Percentiles rank a stretch among this genome's conserved stretches.
Evolutionary conservation across 1,140 invertebrate species (phyloP).

Genomic region (Bombus vancouverensis): DNA sequence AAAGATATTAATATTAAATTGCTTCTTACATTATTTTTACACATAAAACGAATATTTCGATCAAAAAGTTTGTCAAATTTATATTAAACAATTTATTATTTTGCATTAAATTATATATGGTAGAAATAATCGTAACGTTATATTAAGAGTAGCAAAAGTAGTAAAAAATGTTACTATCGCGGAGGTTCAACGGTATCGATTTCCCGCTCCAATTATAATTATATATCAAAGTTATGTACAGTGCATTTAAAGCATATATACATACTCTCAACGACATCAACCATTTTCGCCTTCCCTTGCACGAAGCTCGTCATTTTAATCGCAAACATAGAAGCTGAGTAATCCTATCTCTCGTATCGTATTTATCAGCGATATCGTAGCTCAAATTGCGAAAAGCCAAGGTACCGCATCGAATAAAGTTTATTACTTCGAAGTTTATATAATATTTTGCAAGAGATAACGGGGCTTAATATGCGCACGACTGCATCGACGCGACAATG

Average conservation of each 20-base stretch:
- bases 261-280: not conserved
- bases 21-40: not conserved
- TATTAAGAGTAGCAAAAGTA: not conserved
- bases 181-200: not conserved
- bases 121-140: not conserved
- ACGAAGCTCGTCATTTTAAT: not conserved
- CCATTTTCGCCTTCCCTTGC: not conserved
- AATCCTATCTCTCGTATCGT: conserved; percentile 1
- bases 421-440: not conserved
- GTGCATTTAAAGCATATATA: not conserved
- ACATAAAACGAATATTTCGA: not conserved
- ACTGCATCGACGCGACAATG: conserved; percentile 14
- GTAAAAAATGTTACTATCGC: not conserved
- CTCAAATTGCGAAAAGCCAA: not conserved
- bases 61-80: not conserved
- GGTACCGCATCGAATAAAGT: not conserved
- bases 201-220: conserved; percentile 2
- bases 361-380: not conserved
- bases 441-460: conserved; percentile 3
- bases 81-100: not conserved
- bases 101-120: not conserved
- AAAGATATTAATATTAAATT: not conserved
- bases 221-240: not conserved
- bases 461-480: conserved; percentile 40
- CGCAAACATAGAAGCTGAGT: not conserved